phyloP scores from a whole-genome alignment of 2,888 invertebrate genomes.

The Tipula confusa region DNA sequence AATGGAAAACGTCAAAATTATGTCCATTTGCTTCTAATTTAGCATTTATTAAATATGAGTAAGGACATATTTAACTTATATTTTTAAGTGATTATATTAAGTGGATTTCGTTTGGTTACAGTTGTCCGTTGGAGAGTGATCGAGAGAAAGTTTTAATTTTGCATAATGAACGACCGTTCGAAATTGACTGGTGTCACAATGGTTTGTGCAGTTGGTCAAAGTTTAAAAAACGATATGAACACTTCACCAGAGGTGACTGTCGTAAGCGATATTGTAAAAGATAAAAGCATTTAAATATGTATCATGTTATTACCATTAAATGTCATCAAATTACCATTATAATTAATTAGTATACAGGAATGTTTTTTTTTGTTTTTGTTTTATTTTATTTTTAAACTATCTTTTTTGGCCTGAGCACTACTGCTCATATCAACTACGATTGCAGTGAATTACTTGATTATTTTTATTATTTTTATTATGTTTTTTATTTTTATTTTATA shows the following conservation, averaged over 20 bases:
- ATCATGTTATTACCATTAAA: no score
- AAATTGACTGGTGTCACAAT: conserved; percentile 65
- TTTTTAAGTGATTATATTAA: not conserved
- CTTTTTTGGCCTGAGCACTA: no score
- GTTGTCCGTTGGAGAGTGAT: conserved; percentile 41
- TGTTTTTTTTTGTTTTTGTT: no score
- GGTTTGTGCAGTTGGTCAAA: conserved; percentile 74
- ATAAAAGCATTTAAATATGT: not conserved
- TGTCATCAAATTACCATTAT: no score
- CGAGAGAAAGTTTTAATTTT: conserved; percentile 62
- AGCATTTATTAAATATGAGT: conserved; percentile 63
- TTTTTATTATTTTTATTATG: no score
- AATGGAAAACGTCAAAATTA: conserved; percentile 61
- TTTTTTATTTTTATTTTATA: no score
- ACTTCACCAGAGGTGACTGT: conserved; percentile 51
- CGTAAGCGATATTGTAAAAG: not conserved
- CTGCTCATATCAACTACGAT: no score
- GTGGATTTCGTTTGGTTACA: not conserved
- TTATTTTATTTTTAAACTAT: no score
- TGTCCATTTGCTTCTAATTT: conserved; percentile 64
- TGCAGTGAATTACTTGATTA: no score
- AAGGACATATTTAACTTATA: not conserved
- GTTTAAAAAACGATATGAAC: conserved; percentile 57
- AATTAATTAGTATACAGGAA: no score
- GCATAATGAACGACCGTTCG: conserved; percentile 66